Conservation (phyloP, 53 echinoderm and acorn worm genomes). For the Pentamera pediparva region DNA sequence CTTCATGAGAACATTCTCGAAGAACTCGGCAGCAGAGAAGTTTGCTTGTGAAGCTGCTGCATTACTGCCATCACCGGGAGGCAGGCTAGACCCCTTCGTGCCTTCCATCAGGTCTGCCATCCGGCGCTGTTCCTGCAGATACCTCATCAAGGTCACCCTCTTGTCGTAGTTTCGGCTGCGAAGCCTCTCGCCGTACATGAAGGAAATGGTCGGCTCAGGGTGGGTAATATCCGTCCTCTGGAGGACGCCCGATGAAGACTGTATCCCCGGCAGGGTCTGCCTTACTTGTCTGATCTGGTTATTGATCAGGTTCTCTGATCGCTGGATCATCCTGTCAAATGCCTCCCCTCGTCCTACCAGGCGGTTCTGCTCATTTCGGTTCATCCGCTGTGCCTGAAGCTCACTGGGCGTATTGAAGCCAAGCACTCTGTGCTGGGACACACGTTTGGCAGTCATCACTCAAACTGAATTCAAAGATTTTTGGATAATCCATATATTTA, state of each 20-base stretch:
- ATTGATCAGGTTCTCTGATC: conserved; percentile 57
- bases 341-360: conserved; percentile 38
- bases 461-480: no score
- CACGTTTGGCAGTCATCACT: conserved; percentile 10
- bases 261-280: conserved; percentile 52
- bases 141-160: conserved; percentile 72
- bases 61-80: not conserved
- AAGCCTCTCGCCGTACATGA: conserved; percentile 86
- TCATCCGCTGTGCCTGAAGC: conserved; percentile 61
- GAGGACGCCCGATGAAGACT: conserved; percentile 59
- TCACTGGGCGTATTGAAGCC: conserved; percentile 67
- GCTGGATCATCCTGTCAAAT: conserved; percentile 56
- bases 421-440: not conserved
- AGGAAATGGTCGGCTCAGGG: conserved; percentile 51
- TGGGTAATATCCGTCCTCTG: conserved; percentile 31
- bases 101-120: not conserved
- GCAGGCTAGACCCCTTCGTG: not conserved
- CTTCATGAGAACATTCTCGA: not conserved
- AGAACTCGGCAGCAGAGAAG: conserved; percentile 3
- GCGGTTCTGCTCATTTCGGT: conserved; percentile 66
- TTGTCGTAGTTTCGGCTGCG: conserved; percentile 74
- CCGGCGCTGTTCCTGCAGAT: conserved; percentile 54
- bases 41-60: not conserved
- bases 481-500: no score
- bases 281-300: conserved; percentile 49